Evolutionary conservation across 2,113 vertebrate genomes (phyloP).

Genomic region (Galbula dea): DNA sequence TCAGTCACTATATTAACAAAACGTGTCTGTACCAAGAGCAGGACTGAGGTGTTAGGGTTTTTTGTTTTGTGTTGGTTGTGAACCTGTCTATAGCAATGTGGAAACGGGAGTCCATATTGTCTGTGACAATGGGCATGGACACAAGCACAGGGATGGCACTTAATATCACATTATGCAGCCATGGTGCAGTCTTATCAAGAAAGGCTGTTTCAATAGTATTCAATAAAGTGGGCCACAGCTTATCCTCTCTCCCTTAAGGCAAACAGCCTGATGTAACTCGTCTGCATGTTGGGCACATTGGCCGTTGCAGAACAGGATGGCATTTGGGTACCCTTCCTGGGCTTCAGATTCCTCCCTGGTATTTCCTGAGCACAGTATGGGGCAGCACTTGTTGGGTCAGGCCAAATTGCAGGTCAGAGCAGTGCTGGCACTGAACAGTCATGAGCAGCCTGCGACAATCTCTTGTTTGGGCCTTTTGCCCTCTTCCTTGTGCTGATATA

Average conservation of each 20-base stretch:
- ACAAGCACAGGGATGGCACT: fast-evolving
- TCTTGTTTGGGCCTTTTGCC: background rate
- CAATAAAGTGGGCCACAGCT: background rate
- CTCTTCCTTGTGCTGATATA: background rate
- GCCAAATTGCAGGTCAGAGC: background rate
- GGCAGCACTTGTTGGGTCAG: background rate
- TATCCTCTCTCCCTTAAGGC: background rate
- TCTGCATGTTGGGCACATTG: background rate
- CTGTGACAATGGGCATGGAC: background rate
- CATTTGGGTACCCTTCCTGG: background rate
- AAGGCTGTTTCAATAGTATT: background rate
- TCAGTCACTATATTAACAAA: background rate
- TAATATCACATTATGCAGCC: background rate
- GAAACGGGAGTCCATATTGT: background rate
- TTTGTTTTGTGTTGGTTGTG: background rate
- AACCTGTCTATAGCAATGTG: background rate
- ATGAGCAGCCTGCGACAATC: background rate
- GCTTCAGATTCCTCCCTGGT: background rate
- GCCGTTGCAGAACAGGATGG: fast-evolving
- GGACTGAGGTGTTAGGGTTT: background rate
- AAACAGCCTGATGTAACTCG: background rate
- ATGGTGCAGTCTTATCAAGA: background rate
- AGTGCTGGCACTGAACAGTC: background rate
- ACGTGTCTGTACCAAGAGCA: background rate
- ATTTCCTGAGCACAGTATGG: fast-evolving